Evolutionary conservation across 30 jellyfish, hydroid and myxozoan genomes (phyloP), one percentile per base, ranked within the genome.

Genomic region (Turritopsis dohrnii): DNA sequence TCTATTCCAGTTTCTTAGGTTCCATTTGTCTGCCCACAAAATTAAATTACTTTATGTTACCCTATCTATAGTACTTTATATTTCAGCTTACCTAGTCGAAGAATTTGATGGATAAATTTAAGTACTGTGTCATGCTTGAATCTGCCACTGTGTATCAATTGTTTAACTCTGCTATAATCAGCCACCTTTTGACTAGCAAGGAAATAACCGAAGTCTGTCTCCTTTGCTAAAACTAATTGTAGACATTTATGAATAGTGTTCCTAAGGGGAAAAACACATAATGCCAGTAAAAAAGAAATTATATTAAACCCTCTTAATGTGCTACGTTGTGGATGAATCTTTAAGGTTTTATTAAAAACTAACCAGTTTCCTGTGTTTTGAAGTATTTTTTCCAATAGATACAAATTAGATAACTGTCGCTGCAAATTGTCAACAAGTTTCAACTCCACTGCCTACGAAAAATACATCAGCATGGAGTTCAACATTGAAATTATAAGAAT

Each of bases 231-330:
- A 18, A 86, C 85, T 29, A 79, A 28, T 52, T 90, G 95, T 5
- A 90, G 71, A 82, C 93, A 82, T 28, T 85, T 83, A 76, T 81
- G 92, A 79, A 90, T 75, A 0, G 81, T 83, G 27, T 79, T 73
- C 97, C 97, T 90, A 79, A n/a, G n/a, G n/a, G n/a, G n/a, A n/a
- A 76, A 84, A 53, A 29, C 29, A 54, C n/a, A n/a, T n/a, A n/a
- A n/a, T n/a, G n/a, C n/a, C n/a, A n/a, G n/a, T n/a, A n/a, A n/a
- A n/a, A n/a, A n/a, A n/a, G n/a, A n/a, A n/a, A n/a, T n/a, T n/a
- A n/a, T n/a, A n/a, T n/a, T n/a, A n/a, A n/a, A 75, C 24, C 24
- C 60, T 28, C n/a, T 16, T 16, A 54, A 21, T 54, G n/a, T 18
- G 18, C n/a, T 54, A 54, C 72, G 17, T n/a, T 54, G 17, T 18